Base-by-base conservation (phyloP, 2,797 vertebrate genomes). In the Pseudochirops cupreus region DNA sequence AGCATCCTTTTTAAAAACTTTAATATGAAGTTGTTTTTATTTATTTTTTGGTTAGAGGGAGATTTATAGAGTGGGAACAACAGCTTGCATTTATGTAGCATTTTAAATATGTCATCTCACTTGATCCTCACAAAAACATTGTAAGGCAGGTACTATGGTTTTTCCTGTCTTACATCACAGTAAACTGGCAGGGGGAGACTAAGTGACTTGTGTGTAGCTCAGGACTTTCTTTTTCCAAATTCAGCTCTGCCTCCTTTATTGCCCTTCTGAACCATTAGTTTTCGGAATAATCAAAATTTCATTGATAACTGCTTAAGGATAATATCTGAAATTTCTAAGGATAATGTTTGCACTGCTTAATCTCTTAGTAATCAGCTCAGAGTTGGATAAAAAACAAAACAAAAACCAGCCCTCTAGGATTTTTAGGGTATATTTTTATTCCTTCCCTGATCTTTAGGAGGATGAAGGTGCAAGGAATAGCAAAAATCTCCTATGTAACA, bases 311-410 rank as follows among this genome's bases (percentile, higher is more conserved):
- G 56, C 1, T 39, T 94, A 94, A 39, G 91, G 50, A 7, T 67
- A 54, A 94, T 94, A 92, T 87, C 21, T 62, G 54, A 91, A 96
- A 18, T 3, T 82, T 5, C 26, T 91, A 31, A 9, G 11, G 1
- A 91, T 29, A 31, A 82, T 91, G 67, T 93, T 94, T 95, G n/a
- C 9, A 62, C 92, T 91, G 93, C 52, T 95, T 95, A 90, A 18
- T 56, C 58, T 52, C 53, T 58, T 93, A 95, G 28, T 92, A 56
- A 54, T 56, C 91, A 93, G 55, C 4, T 62, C n/a, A 24, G n/a
- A 82, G 39, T 46, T 46, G n/a, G 18, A 46, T 24, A 7, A 18
- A 74, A 74, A 46, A 82, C 21, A 21, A 21, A 56, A 57, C 56
- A 21, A 26, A 57, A 16, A 57, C 26, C 24, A 57, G 21, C 18